Evolutionary conservation across 2,113 vertebrate genomes (phyloP).

Genomic region (Eulacestoma nigropectus): DNA sequence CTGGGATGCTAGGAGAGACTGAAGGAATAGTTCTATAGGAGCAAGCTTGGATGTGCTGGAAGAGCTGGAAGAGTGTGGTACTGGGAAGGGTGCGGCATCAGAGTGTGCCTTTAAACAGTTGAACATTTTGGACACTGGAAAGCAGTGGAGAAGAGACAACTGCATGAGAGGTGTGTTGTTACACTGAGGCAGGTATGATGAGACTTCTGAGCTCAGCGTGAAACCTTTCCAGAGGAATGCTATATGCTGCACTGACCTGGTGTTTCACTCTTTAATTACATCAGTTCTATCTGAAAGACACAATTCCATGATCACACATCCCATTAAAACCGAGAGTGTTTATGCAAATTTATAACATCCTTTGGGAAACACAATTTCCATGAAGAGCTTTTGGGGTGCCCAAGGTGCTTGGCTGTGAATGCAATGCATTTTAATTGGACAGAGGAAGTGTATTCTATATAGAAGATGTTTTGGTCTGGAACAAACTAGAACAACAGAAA

Average conservation of each 20-base stretch:
- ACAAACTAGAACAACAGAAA: not conserved
- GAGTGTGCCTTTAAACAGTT: not conserved
- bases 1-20: not conserved
- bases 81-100: not conserved
- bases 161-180: not conserved
- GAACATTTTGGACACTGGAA: not conserved
- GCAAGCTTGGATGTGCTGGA: not conserved
- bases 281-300: not conserved
- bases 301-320: not conserved
- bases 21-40: not conserved
- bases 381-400: not conserved
- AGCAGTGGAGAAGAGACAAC: not conserved
- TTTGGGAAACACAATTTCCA: not conserved
- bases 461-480: not conserved
- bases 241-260: fast-evolving
- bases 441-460: not conserved
- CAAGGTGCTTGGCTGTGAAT: not conserved
- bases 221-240: not conserved
- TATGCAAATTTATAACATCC: not conserved
- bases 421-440: not conserved
- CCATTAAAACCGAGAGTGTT: not conserved
- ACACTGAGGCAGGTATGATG: not conserved
- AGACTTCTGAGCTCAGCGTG: not conserved
- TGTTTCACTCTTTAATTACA: not conserved
- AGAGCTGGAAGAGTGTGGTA: not conserved